These are phyloP conservation scores for Isichthys henryi DNA, from an alignment of 2,113 vertebrate genomes.

Conservation along the genomic window DNA sequence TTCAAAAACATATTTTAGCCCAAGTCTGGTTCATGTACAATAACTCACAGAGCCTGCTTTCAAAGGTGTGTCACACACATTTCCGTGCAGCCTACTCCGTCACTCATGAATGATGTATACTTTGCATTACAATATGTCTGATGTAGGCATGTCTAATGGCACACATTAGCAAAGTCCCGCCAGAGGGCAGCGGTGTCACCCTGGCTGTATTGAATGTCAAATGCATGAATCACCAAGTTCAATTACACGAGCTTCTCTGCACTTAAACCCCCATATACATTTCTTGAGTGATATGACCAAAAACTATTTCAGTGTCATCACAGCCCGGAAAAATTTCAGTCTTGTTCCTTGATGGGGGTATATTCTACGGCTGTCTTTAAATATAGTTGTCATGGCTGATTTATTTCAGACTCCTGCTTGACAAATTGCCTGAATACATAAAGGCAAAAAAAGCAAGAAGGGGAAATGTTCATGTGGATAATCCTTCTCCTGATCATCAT, in stretches of 20 bases:
- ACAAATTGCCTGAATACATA: not conserved
- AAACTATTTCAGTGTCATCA: not conserved
- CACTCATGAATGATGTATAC: not conserved
- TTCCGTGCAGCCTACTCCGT: not conserved
- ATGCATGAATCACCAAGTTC: not conserved
- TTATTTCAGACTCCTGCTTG: not conserved
- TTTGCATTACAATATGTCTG: not conserved
- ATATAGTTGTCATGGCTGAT: not conserved
- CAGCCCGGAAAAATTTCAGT: not conserved
- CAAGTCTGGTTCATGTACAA: not conserved
- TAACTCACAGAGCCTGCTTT: not conserved
- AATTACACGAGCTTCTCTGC: not conserved
- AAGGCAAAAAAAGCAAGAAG: not conserved
- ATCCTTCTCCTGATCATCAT: not conserved
- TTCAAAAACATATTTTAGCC: not conserved
- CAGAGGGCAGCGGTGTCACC: not conserved
- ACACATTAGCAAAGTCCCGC: not conserved
- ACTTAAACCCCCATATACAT: not conserved
- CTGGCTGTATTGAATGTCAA: not conserved
- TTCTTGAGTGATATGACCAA: not conserved
- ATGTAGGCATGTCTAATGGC: not conserved
- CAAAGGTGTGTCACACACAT: not conserved
- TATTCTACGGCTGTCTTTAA: not conserved
- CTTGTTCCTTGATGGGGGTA: not conserved
- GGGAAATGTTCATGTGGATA: not conserved